These are phyloP conservation scores for Thalassarche chlororhynchos DNA, from an alignment of 2,113 vertebrate species.

Conservation along the genomic window DNA sequence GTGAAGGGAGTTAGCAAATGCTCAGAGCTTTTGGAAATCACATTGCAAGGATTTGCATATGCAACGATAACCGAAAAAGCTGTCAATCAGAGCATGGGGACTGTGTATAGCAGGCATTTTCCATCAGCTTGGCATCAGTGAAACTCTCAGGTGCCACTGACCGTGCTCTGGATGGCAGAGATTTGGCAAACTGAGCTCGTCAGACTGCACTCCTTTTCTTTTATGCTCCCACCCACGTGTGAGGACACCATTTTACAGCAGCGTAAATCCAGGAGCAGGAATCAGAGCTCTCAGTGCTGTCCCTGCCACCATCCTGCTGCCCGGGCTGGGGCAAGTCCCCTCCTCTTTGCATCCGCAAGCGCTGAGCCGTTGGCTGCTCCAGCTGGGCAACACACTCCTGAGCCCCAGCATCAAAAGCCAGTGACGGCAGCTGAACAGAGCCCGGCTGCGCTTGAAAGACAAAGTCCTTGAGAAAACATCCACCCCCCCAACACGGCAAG, in stretches of 20 bases:
- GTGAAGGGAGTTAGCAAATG: not conserved
- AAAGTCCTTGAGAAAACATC: not conserved
- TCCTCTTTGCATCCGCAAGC: not conserved
- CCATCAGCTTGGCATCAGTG: not conserved
- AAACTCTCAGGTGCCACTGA: not conserved
- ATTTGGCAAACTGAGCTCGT: accelerated
- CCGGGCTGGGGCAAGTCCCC: not conserved
- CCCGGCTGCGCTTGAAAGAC: not conserved
- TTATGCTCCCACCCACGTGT: accelerated
- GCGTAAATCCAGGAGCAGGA: accelerated
- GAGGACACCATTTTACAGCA: not conserved
- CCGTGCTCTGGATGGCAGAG: not conserved
- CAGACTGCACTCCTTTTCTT: not conserved
- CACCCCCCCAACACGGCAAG: not conserved
- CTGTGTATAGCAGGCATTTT: not conserved
- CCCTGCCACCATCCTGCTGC: accelerated
- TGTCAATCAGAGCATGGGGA: not conserved
- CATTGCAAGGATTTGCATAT: not conserved
- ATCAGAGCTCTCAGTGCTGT: not conserved
- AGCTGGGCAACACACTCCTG: not conserved
- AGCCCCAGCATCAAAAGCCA: not conserved
- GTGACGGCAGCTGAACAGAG: not conserved
- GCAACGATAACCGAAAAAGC: not conserved
- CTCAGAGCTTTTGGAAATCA: not conserved
- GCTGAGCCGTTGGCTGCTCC: not conserved